Evolutionary conservation across 2,113 vertebrate species (phyloP), one percentile per base, ranked within the genome.

Genomic region (Hypomesus transpacificus): DNA sequence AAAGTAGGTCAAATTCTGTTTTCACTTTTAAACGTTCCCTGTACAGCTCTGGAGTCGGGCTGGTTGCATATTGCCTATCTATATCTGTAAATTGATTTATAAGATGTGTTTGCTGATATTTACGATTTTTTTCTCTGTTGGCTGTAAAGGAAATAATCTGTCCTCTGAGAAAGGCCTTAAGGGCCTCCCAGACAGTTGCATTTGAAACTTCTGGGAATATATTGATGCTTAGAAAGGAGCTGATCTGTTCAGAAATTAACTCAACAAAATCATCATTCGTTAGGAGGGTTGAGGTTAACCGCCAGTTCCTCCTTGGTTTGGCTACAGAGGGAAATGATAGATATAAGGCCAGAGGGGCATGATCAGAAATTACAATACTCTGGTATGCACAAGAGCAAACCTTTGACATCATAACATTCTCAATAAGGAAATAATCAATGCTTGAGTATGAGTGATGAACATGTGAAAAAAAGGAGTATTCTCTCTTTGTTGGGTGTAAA

Each of bases 311-410:
- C 60, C 24, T 8, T 24, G 20, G 13, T 24, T 26, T n/a, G 24
- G 20, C 60, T 22, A 9, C 14, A 22, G 4, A 7, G 14, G 60
- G 60, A 26, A 62, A 62, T 22, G 60, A 62, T 13, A 62, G 20
- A 26, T 24, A 2, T 8, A 62, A 22, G 4, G 24, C 24, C 2
- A 62, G 5, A 22, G 60, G 60, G 60, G 60, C 60, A 22, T 62
- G 60, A 62, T 24, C 60, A 13, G 60, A 62, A 22, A 62, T 62
- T 14, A 62, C 60, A 24, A 62, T 62, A 22, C 60, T 26, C 14
- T 62, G 60, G 14, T 22, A 62, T 14, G 20, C 22, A 26, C 22
- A 62, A 26, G 60, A 62, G 22, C 14, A 5, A 62, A 62, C 60
- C 24, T 62, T 20, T 14, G 6, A 9, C 5, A 62, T 24, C n/a